phyloP scores from a whole-genome alignment of 2,888 invertebrate species.

The Drosophila eohydei region DNA sequence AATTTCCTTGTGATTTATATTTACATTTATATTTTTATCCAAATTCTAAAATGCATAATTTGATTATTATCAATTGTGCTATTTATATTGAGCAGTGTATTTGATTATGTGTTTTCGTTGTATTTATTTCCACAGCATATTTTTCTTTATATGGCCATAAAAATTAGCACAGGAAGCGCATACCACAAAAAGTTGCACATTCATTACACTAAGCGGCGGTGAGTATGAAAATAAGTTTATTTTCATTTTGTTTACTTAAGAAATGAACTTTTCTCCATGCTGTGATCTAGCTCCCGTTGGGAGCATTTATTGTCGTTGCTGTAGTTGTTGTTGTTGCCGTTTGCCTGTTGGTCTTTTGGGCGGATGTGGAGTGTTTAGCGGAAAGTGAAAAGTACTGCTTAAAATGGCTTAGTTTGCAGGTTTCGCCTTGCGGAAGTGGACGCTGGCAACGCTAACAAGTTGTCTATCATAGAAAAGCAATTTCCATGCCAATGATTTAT shows the following conservation, averaged over 20 bases:
- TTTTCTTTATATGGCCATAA: constrained; percentile 33
- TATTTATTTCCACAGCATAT: constrained; percentile 58
- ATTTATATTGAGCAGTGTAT: neutral
- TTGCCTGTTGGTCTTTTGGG: constrained; percentile 37
- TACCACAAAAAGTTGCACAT: constrained; percentile 75
- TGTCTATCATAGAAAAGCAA: constrained; percentile 81
- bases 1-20: no score
- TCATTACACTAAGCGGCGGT: constrained; percentile 61
- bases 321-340: constrained; percentile 11
- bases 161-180: constrained; percentile 75
- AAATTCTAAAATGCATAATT: neutral
- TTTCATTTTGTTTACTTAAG: constrained; percentile 69
- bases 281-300: constrained; percentile 36
- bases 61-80: neutral
- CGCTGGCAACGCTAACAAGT: constrained; percentile 62
- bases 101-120: neutral
- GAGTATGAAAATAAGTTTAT: constrained; percentile 77
- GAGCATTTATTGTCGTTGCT: constrained; percentile 22
- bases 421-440: constrained; percentile 75
- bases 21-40: neutral
- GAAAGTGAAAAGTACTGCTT: constrained; percentile 81
- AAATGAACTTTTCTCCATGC: constrained; percentile 76
- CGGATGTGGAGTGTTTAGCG: constrained; percentile 80
- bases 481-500: constrained; percentile 81
- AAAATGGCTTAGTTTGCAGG: constrained; percentile 80